A percentile compares a stretch with the other conserved stretches of the same genome.
Conservation (phyloP, 2,797 vertebrate genomes). For the Neoniphon sammara region DNA sequence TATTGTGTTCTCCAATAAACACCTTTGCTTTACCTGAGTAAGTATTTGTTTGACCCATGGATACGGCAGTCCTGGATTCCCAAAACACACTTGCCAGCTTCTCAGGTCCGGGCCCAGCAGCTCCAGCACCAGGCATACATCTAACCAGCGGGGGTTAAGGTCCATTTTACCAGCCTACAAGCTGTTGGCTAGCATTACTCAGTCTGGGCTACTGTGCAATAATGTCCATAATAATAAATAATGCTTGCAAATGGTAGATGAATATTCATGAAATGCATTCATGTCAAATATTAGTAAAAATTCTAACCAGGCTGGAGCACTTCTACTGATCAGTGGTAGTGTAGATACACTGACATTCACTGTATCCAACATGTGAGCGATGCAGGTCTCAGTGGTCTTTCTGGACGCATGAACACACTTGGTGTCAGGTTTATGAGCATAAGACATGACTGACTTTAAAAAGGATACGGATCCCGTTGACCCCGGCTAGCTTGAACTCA, state of each 20-base stretch:
- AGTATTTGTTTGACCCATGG: slow-evolving; percentile 85
- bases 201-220: too few relatives aligned
- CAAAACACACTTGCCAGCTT: slow-evolving; percentile 80
- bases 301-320: too few relatives aligned
- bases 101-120: slow-evolving; percentile 86
- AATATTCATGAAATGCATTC: too few relatives aligned
- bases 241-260: too few relatives aligned
- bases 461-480: slow-evolving; percentile 90
- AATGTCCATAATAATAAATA: too few relatives aligned
- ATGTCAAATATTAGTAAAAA: too few relatives aligned
- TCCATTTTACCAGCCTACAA: neutral
- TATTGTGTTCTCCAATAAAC: neutral
- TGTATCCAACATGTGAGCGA: neutral
- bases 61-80: slow-evolving; percentile 80
- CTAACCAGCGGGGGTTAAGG: slow-evolving; percentile 71
- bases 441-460: slow-evolving; percentile 25
- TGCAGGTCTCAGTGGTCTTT: neutral
- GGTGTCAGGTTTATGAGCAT: slow-evolving; percentile 9
- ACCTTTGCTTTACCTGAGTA: slow-evolving; percentile 80
- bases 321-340: too few relatives aligned
- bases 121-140: slow-evolving; percentile 89
- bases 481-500: slow-evolving; percentile 87
- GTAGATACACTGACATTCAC: too few relatives aligned
- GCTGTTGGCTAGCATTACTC: too few relatives aligned
- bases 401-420: neutral